Evolutionary conservation across 2,888 invertebrate species (phyloP).

Genomic region (Geophilus truncorum): DNA sequence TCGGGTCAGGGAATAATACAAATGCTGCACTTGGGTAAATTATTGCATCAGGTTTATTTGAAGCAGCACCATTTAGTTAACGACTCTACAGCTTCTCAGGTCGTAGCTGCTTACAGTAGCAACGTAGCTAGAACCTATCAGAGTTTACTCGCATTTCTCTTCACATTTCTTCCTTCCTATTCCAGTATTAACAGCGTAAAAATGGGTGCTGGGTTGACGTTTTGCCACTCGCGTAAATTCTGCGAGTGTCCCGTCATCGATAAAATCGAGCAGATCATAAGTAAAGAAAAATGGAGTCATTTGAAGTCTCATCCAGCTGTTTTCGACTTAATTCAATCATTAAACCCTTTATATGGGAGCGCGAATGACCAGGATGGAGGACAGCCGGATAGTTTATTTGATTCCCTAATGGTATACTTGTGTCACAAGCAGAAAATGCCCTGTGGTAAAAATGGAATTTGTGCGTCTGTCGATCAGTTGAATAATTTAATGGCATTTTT

Average conservation of each 20-base stretch:
- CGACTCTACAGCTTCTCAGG: slow-evolving; percentile 47
- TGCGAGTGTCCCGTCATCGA: slow-evolving; percentile 73
- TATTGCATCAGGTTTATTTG: slow-evolving; percentile 52
- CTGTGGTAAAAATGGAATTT: slow-evolving; percentile 54
- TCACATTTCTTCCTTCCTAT: slow-evolving; percentile 64
- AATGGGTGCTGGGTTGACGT: slow-evolving; percentile 74
- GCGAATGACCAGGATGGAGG: slow-evolving; percentile 38
- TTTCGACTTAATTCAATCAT: slow-evolving; percentile 59
- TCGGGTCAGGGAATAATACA: slow-evolving; percentile 76
- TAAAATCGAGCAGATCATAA: slow-evolving; percentile 51
- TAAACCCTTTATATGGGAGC: slow-evolving; percentile 38
- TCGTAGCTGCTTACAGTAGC: slow-evolving; percentile 65
- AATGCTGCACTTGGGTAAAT: slow-evolving; percentile 69
- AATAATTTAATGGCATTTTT: slow-evolving; percentile 73
- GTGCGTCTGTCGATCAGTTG: slow-evolving; percentile 64
- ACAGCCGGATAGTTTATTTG: slow-evolving; percentile 63
- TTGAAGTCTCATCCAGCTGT: slow-evolving; percentile 70
- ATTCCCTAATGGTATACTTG: slow-evolving; percentile 74
- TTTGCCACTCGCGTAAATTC: slow-evolving; percentile 66
- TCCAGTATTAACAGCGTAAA: slow-evolving; percentile 61
- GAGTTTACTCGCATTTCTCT: slow-evolving; percentile 74
- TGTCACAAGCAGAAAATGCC: slow-evolving; percentile 80
- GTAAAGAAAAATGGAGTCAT: slow-evolving; percentile 60
- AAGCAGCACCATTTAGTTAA: slow-evolving; percentile 44
- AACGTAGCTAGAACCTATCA: slow-evolving; percentile 84